Base-by-base conservation (phyloP, 2,797 vertebrate genomes). In the Ataeniobius toweri region DNA sequence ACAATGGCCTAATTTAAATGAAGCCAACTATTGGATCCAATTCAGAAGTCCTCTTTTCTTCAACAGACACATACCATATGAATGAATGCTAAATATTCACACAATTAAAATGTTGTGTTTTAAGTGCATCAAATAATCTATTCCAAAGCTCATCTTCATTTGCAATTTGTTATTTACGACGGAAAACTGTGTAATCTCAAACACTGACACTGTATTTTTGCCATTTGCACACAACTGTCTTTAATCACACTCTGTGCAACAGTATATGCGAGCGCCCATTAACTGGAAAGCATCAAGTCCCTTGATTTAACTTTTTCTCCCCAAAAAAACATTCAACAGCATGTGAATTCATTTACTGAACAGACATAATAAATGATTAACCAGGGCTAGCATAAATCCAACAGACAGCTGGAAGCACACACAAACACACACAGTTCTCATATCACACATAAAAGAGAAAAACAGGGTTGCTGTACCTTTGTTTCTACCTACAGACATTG, bases 401-500 rank as follows among this genome's bases (percentile, higher is more conserved):
- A 75, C 73, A 56, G 51, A 78, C 2, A 78, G 61, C 61, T n/a
- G 70, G 44, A 71, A 39, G 68, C 69, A 76, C 5, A 61, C 36
- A 71, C 31, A 28, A 50, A 79, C 51, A 51, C 67, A 73, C 65
- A 70, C 12, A 50, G 41, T 68, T 73, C 13, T 71, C 26, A 39
- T 70, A 80, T 75, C 26, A 26, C 44, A 81, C 18, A 80, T 56
- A 36, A 80, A 51, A 58, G 83, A 36, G 82, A 81, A 79, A 84
- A 79, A 85, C 78, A 75, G 31, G 77, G 55, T 73, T 90, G 91
- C 91, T 96, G 95, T 99, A 99, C 98, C 98, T 99, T 98, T 99
- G 95, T 95, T 97, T 97, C 97, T 98, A 96, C 97, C 98, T 98
- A 98, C 88, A 94, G 94, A 93, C 88, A 90, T 94, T 87, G 95